phyloP scores from a whole-genome alignment of 1,140 invertebrate genomes.

The Drosophila gunungcola region DNA sequence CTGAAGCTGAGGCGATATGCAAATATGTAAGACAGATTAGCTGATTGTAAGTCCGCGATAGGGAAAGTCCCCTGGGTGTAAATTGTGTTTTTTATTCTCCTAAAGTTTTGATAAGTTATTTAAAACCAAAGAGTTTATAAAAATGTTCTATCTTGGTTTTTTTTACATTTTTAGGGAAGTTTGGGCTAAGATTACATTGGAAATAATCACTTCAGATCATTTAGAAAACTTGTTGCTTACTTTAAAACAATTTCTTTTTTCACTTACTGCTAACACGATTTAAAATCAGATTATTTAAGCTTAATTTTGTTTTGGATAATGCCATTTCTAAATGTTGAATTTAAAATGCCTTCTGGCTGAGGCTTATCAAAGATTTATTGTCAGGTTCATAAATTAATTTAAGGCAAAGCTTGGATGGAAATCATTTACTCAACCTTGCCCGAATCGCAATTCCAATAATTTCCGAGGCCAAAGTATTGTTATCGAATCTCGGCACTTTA shows the following conservation, averaged over 20 bases:
- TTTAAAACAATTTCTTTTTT: no score
- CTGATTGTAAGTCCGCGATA: slow-evolving; percentile 36
- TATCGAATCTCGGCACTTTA: background rate
- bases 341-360: background rate
- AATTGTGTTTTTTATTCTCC: background rate
- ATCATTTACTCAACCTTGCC: slow-evolving; percentile 5
- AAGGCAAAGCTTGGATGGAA: background rate
- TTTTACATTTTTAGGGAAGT: no score
- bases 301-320: background rate
- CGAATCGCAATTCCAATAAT: background rate
- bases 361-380: slow-evolving; percentile 5
- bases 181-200: no score
- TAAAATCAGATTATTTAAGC: background rate
- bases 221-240: no score
- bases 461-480: background rate
- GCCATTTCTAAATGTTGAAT: background rate
- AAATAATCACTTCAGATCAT: no score
- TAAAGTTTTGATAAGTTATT: slow-evolving; percentile 10
- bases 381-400: slow-evolving; percentile 2
- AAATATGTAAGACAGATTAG: slow-evolving; percentile 53
- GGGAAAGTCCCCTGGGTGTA: background rate
- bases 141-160: background rate
- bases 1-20: slow-evolving; percentile 45
- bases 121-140: background rate
- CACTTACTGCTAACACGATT: no score